Evolutionary conservation across 2,113 vertebrate genomes (phyloP), one percentile per base, ranked within the genome.

Genomic region (Holacanthus passer): DNA sequence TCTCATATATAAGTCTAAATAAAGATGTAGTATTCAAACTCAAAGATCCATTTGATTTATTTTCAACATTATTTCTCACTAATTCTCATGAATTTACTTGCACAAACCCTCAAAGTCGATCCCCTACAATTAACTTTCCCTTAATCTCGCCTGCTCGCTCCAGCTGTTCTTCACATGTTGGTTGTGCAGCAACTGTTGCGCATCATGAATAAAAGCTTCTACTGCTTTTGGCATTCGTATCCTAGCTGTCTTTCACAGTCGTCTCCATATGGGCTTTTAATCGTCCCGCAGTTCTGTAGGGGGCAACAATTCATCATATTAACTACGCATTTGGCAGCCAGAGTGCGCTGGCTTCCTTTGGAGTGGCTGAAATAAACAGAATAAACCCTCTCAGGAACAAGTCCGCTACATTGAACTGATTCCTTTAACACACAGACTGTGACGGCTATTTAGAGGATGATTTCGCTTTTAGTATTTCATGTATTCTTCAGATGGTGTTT

Each of bases 211-310:
- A 80, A 81, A 52, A 55, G 29, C 16, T 45, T 77, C 58, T 41
- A 39, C 58, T 73, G 66, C 60, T 89, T 79, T 81, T 84, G 72
- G 77, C 79, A 75, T 83, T 84, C 82, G 53, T 64, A 66, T 86
- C 84, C 63, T 47, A 64, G 77, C 71, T 65, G 79, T 87, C 69
- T 71, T 76, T 79, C 71, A 79, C 82, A 72, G 72, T 79, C 53
- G 60, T 90, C 80, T 85, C 91, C 89, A 85, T 84, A 82, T 90
- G 88, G 90, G 78, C 80, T 82, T 92, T 91, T 91, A 91, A 92
- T 86, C 67, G 81, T 79, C 84, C 73, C 55, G 59, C 65, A 83
- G 70, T 89, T 86, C 82, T 79, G 81, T 64, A 5, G 73, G 81
- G 77, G 67, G 83, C 77, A 83, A 88, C 79, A 67, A 92, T 93